phyloP scores from a whole-genome alignment of 2,797 vertebrate genomes.

The Ibycter americanus region DNA sequence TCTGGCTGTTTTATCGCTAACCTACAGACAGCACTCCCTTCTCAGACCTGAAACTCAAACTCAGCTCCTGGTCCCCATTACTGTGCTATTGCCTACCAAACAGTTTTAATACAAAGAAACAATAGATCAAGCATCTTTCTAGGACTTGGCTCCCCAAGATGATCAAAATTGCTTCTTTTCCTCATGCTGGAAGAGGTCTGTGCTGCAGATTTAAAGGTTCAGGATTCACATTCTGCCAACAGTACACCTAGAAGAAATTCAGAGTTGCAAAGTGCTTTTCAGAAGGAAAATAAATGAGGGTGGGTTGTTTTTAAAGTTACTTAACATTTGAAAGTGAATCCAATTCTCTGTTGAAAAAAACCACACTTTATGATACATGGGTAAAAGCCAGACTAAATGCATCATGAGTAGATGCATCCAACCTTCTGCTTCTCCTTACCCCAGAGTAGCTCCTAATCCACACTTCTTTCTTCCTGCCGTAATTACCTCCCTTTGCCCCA shows the following conservation, averaged over 20 bases:
- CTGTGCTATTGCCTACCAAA: not conserved
- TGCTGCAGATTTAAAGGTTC: not conserved
- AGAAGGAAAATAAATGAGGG: not conserved
- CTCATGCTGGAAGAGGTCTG: not conserved
- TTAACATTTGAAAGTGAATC: not conserved
- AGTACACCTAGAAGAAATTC: not conserved
- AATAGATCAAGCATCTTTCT: not conserved
- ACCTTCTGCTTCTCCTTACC: constrained; percentile 6
- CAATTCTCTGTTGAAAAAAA: not conserved
- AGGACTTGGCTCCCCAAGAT: not conserved
- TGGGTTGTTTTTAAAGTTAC: not conserved
- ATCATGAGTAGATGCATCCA: not conserved
- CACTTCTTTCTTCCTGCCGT: not conserved
- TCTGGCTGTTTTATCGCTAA: not conserved
- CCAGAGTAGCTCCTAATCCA: not conserved
- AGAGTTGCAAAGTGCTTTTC: not conserved
- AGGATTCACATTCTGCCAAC: not conserved
- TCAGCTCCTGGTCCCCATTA: not conserved
- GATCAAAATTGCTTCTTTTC: not conserved
- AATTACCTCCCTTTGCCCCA: not conserved
- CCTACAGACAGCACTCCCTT: not conserved
- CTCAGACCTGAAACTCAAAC: not conserved
- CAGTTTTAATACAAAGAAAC: not conserved
- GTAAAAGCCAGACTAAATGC: not conserved
- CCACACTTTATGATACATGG: not conserved